Base-by-base conservation (phyloP, 1,140 invertebrate genomes). In the Agraylea sexmaculata region DNA sequence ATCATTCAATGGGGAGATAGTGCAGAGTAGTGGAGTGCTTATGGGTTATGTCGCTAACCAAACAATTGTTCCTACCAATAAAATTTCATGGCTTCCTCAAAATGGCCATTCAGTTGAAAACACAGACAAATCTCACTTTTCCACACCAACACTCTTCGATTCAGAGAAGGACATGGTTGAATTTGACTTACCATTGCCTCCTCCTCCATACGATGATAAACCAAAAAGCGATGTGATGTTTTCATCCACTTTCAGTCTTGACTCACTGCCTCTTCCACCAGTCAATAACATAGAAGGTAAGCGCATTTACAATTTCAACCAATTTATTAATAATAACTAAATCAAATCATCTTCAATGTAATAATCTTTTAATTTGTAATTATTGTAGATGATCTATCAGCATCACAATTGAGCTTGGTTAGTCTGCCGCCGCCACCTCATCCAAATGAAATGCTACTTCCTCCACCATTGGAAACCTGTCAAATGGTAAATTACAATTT, bases 261-360 rank as follows among this genome's bases (percentile, higher is more conserved):
- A 84, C 37, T 80, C 78, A 7, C 52, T 85, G 34, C 83, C 82
- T 2, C 80, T 82, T 10, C 83, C 83, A 2, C 78, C 78, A 0
- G 65, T 70, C 6, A 77, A 80, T 31, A 50, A 76, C 5, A 1
- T 52, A 56, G 27, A 58, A 60, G 21, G 58, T 42, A 37, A 13
- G 12, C 3, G 31, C 29, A 37, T n/a, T 21, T 15, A 23, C 29
- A 33, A 31, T 31, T 12, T 25, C 20, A 34, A 23, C 19, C 20
- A n/a, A 36, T 31, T 31, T 25, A 25, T 29, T 18, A 20, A 31
- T 32, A 16, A 15, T 30, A 27, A 21, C 12, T 43, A 10, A 20
- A 33, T 12, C 29, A 22, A 35, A 32, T 13, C 53, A 64, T 29
- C 36, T 36, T 10, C 6, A 38, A 13, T 5, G 8, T 38, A 15